Percentiles rank a stretch among this genome's conserved stretches.
Conservation (phyloP, 2,113 vertebrate genomes). For the Felis chaus region DNA sequence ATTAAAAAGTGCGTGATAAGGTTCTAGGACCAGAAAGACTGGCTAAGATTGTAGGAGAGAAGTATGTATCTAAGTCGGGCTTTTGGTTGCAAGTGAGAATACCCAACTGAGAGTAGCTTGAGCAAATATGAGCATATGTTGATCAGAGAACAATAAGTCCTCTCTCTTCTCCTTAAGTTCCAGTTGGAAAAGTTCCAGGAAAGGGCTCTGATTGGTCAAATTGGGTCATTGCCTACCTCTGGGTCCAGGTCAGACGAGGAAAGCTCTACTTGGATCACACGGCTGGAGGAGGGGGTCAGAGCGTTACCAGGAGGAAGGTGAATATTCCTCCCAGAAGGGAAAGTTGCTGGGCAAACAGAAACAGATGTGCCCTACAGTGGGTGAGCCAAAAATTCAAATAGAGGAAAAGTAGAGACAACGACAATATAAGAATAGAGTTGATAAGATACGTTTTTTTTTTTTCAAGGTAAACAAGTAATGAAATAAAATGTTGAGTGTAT, state of each 20-base stretch:
- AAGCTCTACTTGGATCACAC: not conserved
- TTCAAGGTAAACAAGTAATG: not conserved
- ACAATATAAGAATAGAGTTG: not conserved
- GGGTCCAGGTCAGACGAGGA: not conserved
- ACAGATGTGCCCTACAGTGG: not conserved
- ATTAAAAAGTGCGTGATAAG: slow-evolving; percentile 2
- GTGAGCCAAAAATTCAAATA: not conserved
- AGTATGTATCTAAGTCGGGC: not conserved
- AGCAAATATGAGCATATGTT: not conserved
- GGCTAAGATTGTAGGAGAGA: not conserved
- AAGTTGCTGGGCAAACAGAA: not conserved
- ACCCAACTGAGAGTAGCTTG: not conserved
- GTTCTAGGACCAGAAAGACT: not conserved
- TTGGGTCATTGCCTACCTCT: not conserved
- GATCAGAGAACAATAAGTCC: not conserved
- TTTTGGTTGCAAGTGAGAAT: not conserved
- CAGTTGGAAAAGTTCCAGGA: not conserved
- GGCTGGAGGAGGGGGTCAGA: not conserved
- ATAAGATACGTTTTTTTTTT: not conserved
- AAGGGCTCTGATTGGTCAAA: not conserved
- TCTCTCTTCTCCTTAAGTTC: not conserved
- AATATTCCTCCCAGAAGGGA: not conserved
- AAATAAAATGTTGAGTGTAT: not conserved
- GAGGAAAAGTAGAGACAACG: not conserved
- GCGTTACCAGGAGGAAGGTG: not conserved